phyloP scores from a whole-genome alignment of 2,797 vertebrate genomes.

The Malacoraja senta region DNA sequence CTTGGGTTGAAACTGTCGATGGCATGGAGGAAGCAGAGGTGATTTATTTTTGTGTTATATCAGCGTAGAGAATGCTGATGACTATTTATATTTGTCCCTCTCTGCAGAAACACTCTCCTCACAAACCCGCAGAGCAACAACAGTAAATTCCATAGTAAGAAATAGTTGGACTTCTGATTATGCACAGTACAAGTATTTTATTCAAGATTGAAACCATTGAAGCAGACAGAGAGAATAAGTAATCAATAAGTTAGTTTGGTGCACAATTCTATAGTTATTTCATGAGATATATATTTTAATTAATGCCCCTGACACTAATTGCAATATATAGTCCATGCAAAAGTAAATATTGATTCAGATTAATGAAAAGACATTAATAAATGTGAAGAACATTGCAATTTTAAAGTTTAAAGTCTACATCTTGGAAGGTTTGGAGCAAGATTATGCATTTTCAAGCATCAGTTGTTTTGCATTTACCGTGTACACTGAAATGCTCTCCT shows the following conservation, averaged over 20 bases:
- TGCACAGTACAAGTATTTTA: not conserved
- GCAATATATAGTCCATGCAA: not conserved
- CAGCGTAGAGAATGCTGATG: not conserved
- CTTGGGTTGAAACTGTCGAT: no score
- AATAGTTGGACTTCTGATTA: not conserved
- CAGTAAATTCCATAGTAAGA: not conserved
- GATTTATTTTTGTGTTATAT: not conserved
- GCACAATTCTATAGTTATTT: not conserved
- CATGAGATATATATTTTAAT: not conserved
- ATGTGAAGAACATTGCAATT: not conserved
- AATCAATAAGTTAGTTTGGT: not conserved
- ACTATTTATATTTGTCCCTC: not conserved
- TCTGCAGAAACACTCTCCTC: not conserved
- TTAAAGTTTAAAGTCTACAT: not conserved
- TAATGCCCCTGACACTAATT: not conserved
- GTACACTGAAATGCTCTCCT: not conserved
- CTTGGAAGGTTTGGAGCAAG: not conserved
- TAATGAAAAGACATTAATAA: not conserved
- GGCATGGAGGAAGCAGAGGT: no score
- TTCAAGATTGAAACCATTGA: not conserved
- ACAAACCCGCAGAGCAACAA: not conserved
- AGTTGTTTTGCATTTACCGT: constrained; percentile 14
- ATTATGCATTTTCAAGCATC: constrained; percentile 10
- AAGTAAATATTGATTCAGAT: not conserved
- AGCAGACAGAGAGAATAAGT: not conserved